These are phyloP conservation scores for Cirrhinus mrigala DNA, from an alignment of 2,797 vertebrate species.

Conservation along the genomic window DNA sequence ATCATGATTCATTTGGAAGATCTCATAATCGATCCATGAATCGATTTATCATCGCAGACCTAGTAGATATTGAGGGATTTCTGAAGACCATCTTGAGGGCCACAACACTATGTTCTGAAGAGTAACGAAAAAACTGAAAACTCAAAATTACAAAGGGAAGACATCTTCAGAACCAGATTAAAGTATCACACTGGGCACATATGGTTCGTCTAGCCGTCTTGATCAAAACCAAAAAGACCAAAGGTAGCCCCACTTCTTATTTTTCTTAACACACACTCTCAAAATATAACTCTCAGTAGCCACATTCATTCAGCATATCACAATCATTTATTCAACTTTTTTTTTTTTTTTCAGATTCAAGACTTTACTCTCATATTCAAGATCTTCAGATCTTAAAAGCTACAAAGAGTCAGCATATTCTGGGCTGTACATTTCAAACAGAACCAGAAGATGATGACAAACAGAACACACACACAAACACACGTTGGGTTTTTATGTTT, in stretches of 20 bases:
- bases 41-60: too few relatives aligned
- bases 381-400: background rate
- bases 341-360: background rate
- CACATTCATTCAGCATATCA: background rate
- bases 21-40: too few relatives aligned
- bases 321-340: background rate
- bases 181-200: background rate
- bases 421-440: background rate
- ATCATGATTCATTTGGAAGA: too few relatives aligned
- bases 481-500: too few relatives aligned
- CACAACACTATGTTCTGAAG: background rate
- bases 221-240: slow-evolving; percentile 5
- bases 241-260: background rate
- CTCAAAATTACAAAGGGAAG: background rate
- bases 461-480: background rate
- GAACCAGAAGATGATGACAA: background rate
- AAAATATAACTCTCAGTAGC: background rate
- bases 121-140: background rate
- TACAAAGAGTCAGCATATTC: background rate
- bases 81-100: background rate
- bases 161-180: background rate
- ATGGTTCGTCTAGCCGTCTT: background rate
- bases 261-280: background rate
- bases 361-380: background rate
- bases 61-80: too few relatives aligned